These are phyloP conservation scores for Macrotus californicus DNA, from an alignment of 2,113 vertebrate genomes.

Conservation along the genomic window DNA sequence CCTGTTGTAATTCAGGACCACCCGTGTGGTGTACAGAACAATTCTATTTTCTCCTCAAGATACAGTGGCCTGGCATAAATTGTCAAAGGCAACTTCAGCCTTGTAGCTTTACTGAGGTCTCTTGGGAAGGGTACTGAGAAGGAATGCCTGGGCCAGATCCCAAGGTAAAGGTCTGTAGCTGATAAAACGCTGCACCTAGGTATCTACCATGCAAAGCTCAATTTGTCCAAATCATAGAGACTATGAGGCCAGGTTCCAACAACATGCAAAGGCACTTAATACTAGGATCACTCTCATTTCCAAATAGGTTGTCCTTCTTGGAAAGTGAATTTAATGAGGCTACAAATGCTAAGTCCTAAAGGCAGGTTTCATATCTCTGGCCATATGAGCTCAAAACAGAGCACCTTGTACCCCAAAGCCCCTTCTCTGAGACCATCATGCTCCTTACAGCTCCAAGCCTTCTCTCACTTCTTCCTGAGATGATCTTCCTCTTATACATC, in stretches of 20 bases:
- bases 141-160: not conserved
- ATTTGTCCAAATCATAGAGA: not conserved
- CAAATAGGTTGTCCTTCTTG: not conserved
- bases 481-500: not conserved
- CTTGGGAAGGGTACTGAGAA: constrained; percentile 8
- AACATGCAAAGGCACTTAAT: not conserved
- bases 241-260: not conserved
- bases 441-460: not conserved
- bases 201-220: not conserved
- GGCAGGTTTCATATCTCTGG: not conserved
- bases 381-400: not conserved
- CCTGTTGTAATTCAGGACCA: constrained; percentile 57
- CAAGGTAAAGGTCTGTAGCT: not conserved
- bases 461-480: not conserved
- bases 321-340: not conserved
- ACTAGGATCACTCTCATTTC: not conserved
- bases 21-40: constrained; percentile 44
- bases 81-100: constrained; percentile 38
- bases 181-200: not conserved
- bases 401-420: not conserved
- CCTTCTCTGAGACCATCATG: not conserved
- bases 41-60: constrained; percentile 59
- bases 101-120: constrained; percentile 8
- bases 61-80: constrained; percentile 33
- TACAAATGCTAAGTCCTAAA: not conserved